These are phyloP conservation scores for Saxicola maurus DNA, from an alignment of 2,797 vertebrate species.

Conservation along the genomic window DNA sequence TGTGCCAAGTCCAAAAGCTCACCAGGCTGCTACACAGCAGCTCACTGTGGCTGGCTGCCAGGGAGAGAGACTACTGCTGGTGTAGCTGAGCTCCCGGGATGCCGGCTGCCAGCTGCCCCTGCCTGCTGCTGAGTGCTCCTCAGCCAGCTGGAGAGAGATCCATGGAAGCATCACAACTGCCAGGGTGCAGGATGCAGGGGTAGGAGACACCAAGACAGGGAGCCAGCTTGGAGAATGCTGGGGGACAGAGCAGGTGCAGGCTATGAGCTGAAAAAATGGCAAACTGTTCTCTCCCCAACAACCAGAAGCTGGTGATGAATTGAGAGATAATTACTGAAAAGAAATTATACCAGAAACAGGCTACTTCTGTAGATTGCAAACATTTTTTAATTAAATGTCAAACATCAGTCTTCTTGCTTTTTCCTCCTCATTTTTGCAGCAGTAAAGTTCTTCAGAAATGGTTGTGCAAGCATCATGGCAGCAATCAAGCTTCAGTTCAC, in stretches of 20 bases:
- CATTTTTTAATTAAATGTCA: background rate
- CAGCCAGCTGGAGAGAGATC: background rate
- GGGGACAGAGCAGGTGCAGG: background rate
- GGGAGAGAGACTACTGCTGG: background rate
- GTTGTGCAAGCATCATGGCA: background rate
- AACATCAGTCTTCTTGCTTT: background rate
- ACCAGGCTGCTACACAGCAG: background rate
- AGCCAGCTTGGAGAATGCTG: background rate
- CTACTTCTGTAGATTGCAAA: background rate
- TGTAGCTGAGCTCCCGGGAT: background rate
- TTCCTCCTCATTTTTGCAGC: background rate
- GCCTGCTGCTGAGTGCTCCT: background rate
- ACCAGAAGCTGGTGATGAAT: background rate
- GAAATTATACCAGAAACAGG: background rate
- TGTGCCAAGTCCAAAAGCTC: background rate
- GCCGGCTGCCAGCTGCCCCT: background rate
- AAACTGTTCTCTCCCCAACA: background rate
- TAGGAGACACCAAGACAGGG: accelerated
- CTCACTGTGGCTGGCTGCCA: background rate
- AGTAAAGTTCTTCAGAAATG: background rate
- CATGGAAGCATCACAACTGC: background rate
- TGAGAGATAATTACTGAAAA: background rate
- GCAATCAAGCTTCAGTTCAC: background rate
- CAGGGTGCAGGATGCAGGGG: background rate
- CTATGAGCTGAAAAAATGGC: background rate